Evolutionary conservation across 2,113 vertebrate species (phyloP).

Genomic region (Orcinus orca): DNA sequence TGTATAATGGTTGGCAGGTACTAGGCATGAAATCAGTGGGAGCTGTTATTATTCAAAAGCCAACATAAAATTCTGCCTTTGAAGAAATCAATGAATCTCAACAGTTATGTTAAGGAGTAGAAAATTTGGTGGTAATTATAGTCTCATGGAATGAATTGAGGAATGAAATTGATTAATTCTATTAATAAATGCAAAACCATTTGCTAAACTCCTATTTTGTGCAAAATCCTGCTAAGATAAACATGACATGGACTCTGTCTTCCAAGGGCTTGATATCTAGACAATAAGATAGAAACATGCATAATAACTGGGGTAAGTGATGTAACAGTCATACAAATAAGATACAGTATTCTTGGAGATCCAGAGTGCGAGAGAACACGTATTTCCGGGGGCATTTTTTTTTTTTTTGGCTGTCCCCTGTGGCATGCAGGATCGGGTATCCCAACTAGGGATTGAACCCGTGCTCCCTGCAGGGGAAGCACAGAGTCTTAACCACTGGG

Average conservation of each 20-base stretch:
- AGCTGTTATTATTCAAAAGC: neutral
- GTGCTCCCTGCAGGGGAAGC: rapidly evolving
- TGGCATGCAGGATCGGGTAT: neutral
- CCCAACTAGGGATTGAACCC: neutral
- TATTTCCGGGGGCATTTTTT: neutral
- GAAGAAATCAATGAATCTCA: neutral
- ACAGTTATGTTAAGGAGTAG: neutral
- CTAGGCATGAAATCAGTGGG: neutral
- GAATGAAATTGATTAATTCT: neutral
- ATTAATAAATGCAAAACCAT: slow-evolving; percentile 5
- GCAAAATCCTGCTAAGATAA: neutral
- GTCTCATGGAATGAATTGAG: neutral
- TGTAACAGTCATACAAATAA: neutral
- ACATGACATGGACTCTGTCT: neutral
- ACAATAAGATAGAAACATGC: neutral
- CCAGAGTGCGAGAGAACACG: neutral
- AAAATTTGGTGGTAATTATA: neutral
- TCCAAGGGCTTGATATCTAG: neutral
- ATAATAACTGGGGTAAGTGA: neutral
- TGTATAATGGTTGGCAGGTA: neutral
- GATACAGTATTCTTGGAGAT: neutral
- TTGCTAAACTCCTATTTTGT: neutral
- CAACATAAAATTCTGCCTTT: neutral
- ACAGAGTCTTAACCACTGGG: neutral
- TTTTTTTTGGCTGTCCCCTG: neutral